phyloP scores from a whole-genome alignment of 2,113 vertebrate species.

The Salvator merianae region DNA sequence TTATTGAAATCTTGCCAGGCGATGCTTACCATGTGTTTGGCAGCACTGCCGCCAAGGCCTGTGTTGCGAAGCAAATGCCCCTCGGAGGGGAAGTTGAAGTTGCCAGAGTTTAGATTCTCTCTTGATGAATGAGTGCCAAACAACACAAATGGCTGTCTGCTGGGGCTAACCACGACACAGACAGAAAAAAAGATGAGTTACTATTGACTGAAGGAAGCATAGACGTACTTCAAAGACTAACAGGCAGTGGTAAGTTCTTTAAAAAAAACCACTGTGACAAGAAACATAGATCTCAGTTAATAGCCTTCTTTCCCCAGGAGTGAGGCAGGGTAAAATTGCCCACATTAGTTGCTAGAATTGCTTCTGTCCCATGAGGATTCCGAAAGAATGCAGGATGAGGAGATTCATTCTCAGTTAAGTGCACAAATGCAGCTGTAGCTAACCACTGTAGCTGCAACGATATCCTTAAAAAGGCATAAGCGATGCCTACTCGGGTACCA shows the following conservation, averaged over 20 bases:
- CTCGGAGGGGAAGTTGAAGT: slow-evolving; percentile 94
- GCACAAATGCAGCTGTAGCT: neutral
- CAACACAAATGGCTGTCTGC: slow-evolving; percentile 88
- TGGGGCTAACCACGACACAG: slow-evolving; percentile 76
- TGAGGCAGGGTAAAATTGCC: too few species aligned
- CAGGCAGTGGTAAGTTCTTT: neutral
- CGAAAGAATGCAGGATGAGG: too few species aligned
- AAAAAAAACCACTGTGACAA: too few species aligned
- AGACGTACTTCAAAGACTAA: neutral
- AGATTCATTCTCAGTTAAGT: too few species aligned
- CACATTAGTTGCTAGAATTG: too few species aligned
- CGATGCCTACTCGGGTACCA: neutral
- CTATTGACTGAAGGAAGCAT: neutral
- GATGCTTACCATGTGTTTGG: slow-evolving; percentile 89
- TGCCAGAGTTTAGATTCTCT: slow-evolving; percentile 87
- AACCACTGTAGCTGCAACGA: neutral
- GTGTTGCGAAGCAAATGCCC: slow-evolving; percentile 92
- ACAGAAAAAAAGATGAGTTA: neutral
- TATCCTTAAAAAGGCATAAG: neutral
- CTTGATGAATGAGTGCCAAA: slow-evolving; percentile 90
- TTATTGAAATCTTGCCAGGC: neutral
- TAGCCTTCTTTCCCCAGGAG: too few species aligned
- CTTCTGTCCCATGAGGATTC: too few species aligned
- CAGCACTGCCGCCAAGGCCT: slow-evolving; percentile 79
- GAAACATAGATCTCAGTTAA: too few species aligned